Evolutionary conservation across 2,888 invertebrate genomes (phyloP).

Genomic region (Leuctra nigra): DNA sequence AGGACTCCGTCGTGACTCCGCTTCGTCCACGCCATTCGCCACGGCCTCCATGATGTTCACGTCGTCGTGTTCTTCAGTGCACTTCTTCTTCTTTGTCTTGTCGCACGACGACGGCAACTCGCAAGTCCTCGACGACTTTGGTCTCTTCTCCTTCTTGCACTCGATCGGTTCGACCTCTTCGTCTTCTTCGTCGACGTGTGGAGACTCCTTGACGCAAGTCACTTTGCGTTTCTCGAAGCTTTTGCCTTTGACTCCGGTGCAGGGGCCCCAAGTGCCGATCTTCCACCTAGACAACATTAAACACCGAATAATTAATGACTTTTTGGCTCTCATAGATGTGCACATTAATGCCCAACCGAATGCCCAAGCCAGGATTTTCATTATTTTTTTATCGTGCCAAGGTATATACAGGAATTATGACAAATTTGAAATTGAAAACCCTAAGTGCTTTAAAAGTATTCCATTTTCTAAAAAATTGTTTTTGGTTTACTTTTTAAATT

Average conservation of each 20-base stretch:
- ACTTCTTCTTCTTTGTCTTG: not conserved
- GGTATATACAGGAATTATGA: no score
- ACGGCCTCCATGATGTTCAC: not conserved
- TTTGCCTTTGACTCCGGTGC: slow-evolving; percentile 31
- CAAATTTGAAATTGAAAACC: no score
- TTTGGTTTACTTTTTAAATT: no score
- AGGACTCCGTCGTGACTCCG: slow-evolving; percentile 14
- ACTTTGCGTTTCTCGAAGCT: slow-evolving; percentile 40
- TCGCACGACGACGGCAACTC: not conserved
- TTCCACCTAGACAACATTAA: slow-evolving; percentile 40
- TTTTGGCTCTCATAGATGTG: no score
- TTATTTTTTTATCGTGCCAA: no score
- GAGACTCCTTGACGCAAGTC: slow-evolving; percentile 44
- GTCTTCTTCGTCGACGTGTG: slow-evolving; percentile 42
- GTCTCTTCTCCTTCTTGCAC: slow-evolving; percentile 30
- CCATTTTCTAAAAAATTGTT: no score
- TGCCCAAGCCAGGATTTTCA: no score
- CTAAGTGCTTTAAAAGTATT: no score
- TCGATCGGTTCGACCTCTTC: slow-evolving; percentile 36
- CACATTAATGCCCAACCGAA: no score
- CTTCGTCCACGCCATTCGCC: slow-evolving; percentile 21
- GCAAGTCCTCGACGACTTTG: not conserved
- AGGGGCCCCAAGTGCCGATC: slow-evolving; percentile 44
- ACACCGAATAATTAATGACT: no score
- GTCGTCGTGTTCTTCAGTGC: no score